Conservation (phyloP, 2,888 invertebrate species). For the Pseudococcus jackbeardsleyi region DNA sequence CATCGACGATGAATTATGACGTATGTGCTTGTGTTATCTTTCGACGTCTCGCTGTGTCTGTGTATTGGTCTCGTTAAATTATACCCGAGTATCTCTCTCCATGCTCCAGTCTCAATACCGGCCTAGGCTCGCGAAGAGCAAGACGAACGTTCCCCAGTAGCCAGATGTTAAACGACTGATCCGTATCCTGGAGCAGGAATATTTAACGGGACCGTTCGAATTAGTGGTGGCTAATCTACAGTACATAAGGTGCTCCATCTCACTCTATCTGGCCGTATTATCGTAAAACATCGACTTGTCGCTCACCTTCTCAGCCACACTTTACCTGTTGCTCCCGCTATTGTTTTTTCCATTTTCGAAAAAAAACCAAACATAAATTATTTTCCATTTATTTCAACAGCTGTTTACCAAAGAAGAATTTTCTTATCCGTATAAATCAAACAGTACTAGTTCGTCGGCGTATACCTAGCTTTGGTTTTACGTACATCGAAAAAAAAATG, state of each 20-base stretch:
- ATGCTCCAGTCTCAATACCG: background rate
- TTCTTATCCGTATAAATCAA: conserved; percentile 40
- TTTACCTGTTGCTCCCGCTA: background rate
- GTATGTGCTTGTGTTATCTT: background rate
- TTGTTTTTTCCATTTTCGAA: background rate
- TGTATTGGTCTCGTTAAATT: background rate
- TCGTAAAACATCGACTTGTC: background rate
- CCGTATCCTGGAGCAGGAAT: conserved; percentile 52
- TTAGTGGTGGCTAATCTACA: conserved; percentile 39
- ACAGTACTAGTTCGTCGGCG: background rate
- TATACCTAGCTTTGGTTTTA: background rate
- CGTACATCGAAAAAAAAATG: background rate
- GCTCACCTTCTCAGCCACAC: background rate
- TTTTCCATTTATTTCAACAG: conserved; percentile 43
- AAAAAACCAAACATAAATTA: conserved; percentile 23
- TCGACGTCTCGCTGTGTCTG: background rate
- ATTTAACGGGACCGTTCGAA: conserved; percentile 43
- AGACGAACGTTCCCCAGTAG: conserved; percentile 27
- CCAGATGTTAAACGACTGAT: conserved; percentile 50
- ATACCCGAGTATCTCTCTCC: background rate
- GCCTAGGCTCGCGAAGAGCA: background rate
- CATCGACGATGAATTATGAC: background rate
- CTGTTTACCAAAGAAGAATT: background rate
- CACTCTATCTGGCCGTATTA: background rate
- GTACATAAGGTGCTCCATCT: background rate